Conservation (phyloP, 2,797 vertebrate genomes). For the Rhynchotus rufescens region DNA sequence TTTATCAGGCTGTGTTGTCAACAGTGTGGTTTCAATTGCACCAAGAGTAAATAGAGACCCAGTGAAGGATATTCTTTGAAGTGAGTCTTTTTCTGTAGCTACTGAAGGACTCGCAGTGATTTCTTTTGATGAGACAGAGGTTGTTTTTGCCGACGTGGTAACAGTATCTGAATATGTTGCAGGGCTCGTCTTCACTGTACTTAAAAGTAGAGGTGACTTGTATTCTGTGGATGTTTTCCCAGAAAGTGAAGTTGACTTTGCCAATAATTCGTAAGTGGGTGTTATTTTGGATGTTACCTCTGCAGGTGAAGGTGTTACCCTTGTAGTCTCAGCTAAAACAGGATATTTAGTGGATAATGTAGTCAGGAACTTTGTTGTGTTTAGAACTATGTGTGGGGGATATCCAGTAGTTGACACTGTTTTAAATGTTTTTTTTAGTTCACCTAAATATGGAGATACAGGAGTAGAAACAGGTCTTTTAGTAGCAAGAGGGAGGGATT, state of each 20-base stretch:
- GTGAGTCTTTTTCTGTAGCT: background rate
- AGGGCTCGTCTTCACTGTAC: conserved; percentile 5
- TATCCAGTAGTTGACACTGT: conserved; percentile 42
- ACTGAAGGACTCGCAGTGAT: background rate
- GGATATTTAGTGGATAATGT: conserved; percentile 17
- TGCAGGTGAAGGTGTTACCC: conserved; percentile 40
- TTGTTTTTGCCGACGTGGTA: background rate
- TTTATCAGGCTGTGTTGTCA: background rate
- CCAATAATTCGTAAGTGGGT: background rate
- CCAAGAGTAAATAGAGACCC: background rate
- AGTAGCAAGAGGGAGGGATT: background rate
- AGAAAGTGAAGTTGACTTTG: conserved; percentile 1
- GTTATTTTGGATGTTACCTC: conserved; percentile 47
- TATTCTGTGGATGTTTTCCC: conserved; percentile 3
- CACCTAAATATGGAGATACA: conserved; percentile 27
- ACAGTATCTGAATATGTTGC: background rate
- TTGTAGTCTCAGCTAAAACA: conserved; percentile 38
- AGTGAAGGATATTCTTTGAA: background rate
- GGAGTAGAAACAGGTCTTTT: background rate
- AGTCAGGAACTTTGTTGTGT: conserved; percentile 62
- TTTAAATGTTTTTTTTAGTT: conserved; percentile 48
- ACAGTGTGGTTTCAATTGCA: background rate
- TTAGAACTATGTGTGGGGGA: background rate
- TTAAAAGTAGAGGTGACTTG: background rate
- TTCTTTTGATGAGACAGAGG: background rate